Percentiles rank a stretch among this genome's conserved stretches.
Evolutionary conservation across 2,797 vertebrate genomes (phyloP).

Genomic region (Esox masquinongy): DNA sequence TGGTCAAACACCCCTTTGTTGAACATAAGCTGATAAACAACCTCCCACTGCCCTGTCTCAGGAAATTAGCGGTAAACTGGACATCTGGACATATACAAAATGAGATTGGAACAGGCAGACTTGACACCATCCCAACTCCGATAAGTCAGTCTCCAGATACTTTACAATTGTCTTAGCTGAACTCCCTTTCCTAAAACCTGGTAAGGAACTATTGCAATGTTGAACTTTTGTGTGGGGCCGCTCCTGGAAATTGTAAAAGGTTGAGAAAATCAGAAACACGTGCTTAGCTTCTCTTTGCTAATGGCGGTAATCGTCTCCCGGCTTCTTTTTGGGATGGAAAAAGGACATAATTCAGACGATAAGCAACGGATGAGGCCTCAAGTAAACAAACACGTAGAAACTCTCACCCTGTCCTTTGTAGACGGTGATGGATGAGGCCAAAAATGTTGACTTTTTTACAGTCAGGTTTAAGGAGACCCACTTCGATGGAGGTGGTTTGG

Average conservation of each 20-base stretch:
- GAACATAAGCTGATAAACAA: neutral
- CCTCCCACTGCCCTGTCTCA: neutral
- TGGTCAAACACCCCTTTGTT: neutral
- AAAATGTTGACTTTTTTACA: neutral
- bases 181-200: neutral
- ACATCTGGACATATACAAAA: neutral
- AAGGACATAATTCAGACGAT: neutral
- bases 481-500: neutral
- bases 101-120: neutral
- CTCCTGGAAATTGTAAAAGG: neutral
- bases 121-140: neutral
- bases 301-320: neutral
- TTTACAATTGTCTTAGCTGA: neutral
- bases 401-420: neutral
- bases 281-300: neutral
- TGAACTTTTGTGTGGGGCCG: neutral
- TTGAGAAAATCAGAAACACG: constrained; percentile 8
- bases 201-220: constrained; percentile 1
- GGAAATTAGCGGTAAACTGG: neutral
- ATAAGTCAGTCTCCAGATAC: neutral
- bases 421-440: neutral
- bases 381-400: constrained; percentile 1
- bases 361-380: neutral
- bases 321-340: constrained; percentile 5
- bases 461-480: neutral